These are phyloP conservation scores for Muscicapa comitata DNA, from an alignment of 2,797 vertebrate species.

Conservation along the genomic window DNA sequence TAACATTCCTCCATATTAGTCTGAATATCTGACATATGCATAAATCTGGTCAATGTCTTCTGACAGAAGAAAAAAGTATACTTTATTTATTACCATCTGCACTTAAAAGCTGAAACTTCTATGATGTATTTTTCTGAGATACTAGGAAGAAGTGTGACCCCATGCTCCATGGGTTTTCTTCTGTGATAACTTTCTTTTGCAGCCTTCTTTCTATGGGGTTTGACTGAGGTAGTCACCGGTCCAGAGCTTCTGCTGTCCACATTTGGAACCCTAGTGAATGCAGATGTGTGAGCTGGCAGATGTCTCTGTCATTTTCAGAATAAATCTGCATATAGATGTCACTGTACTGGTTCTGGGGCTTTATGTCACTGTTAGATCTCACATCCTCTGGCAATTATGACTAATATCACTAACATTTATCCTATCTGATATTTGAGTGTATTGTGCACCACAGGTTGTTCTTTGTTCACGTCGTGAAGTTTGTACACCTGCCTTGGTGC, in stretches of 20 bases:
- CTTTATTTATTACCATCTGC: background rate
- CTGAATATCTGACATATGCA: background rate
- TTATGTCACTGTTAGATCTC: background rate
- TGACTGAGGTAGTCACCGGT: background rate
- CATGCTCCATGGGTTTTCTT: background rate
- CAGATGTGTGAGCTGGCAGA: background rate
- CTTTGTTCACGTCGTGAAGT: fast-evolving
- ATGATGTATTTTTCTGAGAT: background rate
- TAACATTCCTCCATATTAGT: background rate
- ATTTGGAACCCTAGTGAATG: background rate
- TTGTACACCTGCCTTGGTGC: background rate
- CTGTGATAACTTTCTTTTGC: background rate
- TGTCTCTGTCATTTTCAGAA: background rate
- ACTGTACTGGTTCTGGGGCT: background rate
- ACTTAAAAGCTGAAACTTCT: background rate
- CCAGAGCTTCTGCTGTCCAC: background rate
- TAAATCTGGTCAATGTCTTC: background rate
- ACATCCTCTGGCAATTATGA: background rate
- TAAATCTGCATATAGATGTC: background rate
- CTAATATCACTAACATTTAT: background rate
- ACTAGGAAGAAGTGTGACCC: background rate
- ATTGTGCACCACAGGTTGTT: background rate
- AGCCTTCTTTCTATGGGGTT: background rate
- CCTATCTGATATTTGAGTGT: background rate
- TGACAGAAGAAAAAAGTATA: background rate